Evolutionary conservation across 2,888 invertebrate genomes (phyloP).

Genomic region (Caenorhabditis drosophilae): DNA sequence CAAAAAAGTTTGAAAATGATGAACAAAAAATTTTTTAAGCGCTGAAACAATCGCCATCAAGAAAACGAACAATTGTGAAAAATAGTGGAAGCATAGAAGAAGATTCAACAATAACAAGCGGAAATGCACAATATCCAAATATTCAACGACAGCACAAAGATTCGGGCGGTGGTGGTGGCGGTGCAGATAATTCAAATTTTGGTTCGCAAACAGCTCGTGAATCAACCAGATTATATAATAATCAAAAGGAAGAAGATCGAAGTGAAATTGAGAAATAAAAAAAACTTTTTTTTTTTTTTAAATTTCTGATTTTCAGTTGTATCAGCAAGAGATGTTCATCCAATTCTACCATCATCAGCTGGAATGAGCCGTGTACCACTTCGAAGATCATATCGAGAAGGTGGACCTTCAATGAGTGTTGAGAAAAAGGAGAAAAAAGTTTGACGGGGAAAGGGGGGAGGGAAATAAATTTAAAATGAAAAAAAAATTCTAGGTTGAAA

Average conservation of each 20-base stretch:
- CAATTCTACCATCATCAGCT: constrained; percentile 17
- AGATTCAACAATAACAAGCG: constrained; percentile 8
- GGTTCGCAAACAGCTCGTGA: constrained; percentile 35
- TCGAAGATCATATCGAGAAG: constrained; percentile 41
- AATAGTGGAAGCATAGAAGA: constrained; percentile 24
- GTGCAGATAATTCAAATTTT: no score
- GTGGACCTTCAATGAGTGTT: constrained; percentile 33
- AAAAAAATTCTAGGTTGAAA: constrained; percentile 28
- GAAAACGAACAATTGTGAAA: constrained; percentile 37
- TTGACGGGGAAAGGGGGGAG: no score
- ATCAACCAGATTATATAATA: constrained; percentile 27
- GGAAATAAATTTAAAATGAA: neutral
- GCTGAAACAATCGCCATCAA: constrained; percentile 57
- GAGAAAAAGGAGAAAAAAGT: constrained; percentile 53
- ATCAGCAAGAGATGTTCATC: constrained; percentile 42
- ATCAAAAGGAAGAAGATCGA: neutral
- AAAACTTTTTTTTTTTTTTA: neutral
- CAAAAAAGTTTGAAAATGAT: neutral
- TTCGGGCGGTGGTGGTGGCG: constrained; percentile 6
- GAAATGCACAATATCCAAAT: neutral
- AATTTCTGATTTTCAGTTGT: constrained; percentile 13
- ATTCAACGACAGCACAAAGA: constrained; percentile 12
- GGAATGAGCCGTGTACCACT: constrained; percentile 37
- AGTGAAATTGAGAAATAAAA: neutral
- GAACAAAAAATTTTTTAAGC: no score